These are phyloP conservation scores for Gortyna flavago DNA, from an alignment of 2,888 invertebrate genomes.

Conservation along the genomic window DNA sequence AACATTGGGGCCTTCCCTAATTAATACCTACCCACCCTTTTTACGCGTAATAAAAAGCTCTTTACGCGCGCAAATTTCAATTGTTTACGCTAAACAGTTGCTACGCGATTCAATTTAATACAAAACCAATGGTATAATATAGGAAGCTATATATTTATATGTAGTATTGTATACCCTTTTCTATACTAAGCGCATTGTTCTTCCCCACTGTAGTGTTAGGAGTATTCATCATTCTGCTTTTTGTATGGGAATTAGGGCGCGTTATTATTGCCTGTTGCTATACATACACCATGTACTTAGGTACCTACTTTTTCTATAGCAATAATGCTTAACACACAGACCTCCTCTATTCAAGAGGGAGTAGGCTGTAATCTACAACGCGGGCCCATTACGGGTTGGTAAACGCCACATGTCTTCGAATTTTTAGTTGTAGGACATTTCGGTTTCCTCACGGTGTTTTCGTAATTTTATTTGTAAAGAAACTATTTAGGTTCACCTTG, in stretches of 20 bases:
- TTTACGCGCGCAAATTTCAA: conserved; percentile 5
- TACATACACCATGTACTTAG: neutral
- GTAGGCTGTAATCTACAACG: neutral
- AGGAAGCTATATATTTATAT: conserved; percentile 15
- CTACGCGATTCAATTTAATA: conserved; percentile 2
- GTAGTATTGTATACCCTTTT: conserved; percentile 31
- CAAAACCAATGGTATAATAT: conserved; percentile 23
- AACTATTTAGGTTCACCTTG: neutral
- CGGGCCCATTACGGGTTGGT: neutral
- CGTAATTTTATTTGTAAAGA: too few species aligned
- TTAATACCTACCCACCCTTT: conserved; percentile 15
- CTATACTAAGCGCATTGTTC: conserved; percentile 45
- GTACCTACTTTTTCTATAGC: neutral
- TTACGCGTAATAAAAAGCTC: neutral
- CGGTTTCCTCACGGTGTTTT: neutral
- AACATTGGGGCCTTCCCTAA: conserved; percentile 13
- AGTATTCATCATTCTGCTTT: conserved; percentile 43
- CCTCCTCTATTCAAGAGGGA: neutral
- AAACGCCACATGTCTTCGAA: neutral
- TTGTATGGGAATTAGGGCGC: conserved; percentile 49
- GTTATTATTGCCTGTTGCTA: conserved; percentile 22
- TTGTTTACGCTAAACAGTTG: conserved; percentile 30
- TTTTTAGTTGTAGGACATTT: too few species aligned
- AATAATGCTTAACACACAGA: neutral
- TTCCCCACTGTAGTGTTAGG: conserved; percentile 33